phyloP scores from a whole-genome alignment of 2,113 vertebrate genomes.

The Colaptes auratus region DNA sequence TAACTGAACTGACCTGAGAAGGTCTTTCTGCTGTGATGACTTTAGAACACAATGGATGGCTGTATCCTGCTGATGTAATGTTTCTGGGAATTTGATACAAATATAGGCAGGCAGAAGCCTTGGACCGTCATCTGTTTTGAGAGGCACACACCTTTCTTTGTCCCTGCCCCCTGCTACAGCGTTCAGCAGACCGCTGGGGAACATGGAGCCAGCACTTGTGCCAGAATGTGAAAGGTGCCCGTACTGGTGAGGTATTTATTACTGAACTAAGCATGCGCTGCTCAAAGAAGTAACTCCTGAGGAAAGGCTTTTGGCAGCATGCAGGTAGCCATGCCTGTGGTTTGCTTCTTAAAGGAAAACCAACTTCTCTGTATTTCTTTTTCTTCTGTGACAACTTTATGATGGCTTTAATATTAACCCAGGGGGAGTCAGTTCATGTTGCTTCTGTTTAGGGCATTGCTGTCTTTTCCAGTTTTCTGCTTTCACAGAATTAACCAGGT shows the following conservation, averaged over 20 bases:
- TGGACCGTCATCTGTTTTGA: not conserved
- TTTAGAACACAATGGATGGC: not conserved
- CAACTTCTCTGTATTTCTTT: not conserved
- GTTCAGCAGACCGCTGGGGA: not conserved
- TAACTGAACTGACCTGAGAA: not conserved
- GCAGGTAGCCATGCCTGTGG: not conserved
- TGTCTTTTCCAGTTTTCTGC: not conserved
- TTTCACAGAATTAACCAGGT: no score
- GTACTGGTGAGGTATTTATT: rapidly evolving
- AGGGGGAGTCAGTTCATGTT: not conserved
- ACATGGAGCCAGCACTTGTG: rapidly evolving
- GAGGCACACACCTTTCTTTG: not conserved
- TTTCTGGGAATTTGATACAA: not conserved
- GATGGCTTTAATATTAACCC: not conserved
- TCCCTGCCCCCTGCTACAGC: not conserved
- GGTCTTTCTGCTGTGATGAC: not conserved
- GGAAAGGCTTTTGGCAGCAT: not conserved
- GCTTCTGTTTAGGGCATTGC: not conserved
- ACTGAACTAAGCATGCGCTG: not conserved
- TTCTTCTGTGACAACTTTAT: not conserved
- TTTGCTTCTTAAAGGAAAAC: not conserved
- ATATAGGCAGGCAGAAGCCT: not conserved
- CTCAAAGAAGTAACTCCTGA: not conserved
- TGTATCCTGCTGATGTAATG: not conserved
- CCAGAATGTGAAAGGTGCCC: not conserved